phyloP scores from a whole-genome alignment of 2,797 vertebrate species.

The Tokudaia muenninki region DNA sequence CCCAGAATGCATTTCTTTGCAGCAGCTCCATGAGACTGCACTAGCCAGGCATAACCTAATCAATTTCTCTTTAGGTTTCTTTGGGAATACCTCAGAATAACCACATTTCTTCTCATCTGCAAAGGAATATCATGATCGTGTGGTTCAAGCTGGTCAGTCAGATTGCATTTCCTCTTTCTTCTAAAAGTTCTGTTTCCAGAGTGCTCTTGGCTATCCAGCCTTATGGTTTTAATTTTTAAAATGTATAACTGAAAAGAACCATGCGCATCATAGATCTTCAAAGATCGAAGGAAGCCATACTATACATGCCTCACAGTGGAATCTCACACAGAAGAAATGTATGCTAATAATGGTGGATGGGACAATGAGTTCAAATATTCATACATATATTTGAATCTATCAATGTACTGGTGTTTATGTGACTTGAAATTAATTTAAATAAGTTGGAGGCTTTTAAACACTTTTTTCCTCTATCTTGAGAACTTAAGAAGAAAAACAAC shows the following conservation, averaged over 20 bases:
- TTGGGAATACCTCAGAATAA: conserved; percentile 13
- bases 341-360: not conserved
- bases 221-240: conserved; percentile 35
- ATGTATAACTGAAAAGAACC: conserved; percentile 24
- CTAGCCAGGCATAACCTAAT: not conserved
- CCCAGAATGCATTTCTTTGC: conserved; percentile 62
- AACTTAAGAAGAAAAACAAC: conserved; percentile 37
- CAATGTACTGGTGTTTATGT: not conserved
- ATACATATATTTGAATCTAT: not conserved
- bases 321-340: not conserved
- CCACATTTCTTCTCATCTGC: not conserved
- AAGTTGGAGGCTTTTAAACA: not conserved
- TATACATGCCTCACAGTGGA: not conserved
- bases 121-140: not conserved
- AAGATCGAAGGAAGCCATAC: conserved; percentile 30
- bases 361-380: conserved; percentile 13
- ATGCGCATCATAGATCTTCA: not conserved
- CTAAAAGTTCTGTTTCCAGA: conserved; percentile 21
- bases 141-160: conserved; percentile 10
- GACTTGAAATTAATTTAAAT: conserved; percentile 56
- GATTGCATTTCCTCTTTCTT: conserved; percentile 40
- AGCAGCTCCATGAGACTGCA: conserved; percentile 53
- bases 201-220: conserved; percentile 19
- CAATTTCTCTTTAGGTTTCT: conserved; percentile 60
- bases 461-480: not conserved